Conservation (phyloP, 2,113 vertebrate genomes). For the Entosphenus tridentatus region DNA sequence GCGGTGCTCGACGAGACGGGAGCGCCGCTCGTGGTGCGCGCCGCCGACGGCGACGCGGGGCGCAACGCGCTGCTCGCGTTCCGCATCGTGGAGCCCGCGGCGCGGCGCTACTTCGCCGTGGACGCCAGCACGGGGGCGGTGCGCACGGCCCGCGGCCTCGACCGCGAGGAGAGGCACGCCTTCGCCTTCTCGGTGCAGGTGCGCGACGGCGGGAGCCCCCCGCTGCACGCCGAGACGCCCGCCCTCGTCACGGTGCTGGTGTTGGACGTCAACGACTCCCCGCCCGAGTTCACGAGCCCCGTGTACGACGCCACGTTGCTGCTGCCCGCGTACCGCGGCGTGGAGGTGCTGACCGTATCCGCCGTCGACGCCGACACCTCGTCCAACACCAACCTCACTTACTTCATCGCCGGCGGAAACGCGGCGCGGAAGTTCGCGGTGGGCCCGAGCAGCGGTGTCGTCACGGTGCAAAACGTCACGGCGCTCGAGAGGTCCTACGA, state of each 20-base stretch:
- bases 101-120: slow-evolving; percentile 69
- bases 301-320: slow-evolving; percentile 61
- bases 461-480: slow-evolving; percentile 56
- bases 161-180: slow-evolving; percentile 55
- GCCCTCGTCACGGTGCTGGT: slow-evolving; percentile 69
- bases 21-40: slow-evolving; percentile 58
- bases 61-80: slow-evolving; percentile 73
- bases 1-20: slow-evolving; percentile 39
- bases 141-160: slow-evolving; percentile 60
- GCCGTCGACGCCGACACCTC: slow-evolving; percentile 64
- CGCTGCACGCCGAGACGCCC: slow-evolving; percentile 60
- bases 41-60: slow-evolving; percentile 61
- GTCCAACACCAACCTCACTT: slow-evolving; percentile 46
- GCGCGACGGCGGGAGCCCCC: slow-evolving; percentile 62
- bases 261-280: slow-evolving; percentile 75
- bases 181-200: slow-evolving; percentile 80
- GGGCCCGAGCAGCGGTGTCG: slow-evolving; percentile 40
- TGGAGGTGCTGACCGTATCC: slow-evolving; percentile 57
- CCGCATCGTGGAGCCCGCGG: slow-evolving; percentile 74
- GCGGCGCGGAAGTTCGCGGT: slow-evolving; percentile 45
- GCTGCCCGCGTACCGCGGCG: slow-evolving; percentile 63
- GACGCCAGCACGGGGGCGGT: slow-evolving; percentile 84
- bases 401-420: slow-evolving; percentile 50
- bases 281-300: slow-evolving; percentile 53
- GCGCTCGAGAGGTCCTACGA: slow-evolving; percentile 66